Base-by-base conservation (phyloP, 2,113 vertebrate species). In the Lophochroa leadbeateri region DNA sequence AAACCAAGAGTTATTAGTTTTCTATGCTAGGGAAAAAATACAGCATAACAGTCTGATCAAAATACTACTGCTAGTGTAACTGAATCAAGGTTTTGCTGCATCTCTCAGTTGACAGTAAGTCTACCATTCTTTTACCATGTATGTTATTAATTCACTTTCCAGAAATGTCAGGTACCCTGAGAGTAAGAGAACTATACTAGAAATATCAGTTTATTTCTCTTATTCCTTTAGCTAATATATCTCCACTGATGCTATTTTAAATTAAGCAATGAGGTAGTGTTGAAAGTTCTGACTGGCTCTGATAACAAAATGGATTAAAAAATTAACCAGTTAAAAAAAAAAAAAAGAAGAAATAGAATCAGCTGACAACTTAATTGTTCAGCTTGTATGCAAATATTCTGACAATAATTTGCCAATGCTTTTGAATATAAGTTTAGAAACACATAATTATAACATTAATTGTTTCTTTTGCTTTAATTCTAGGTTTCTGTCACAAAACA, bases 401-500 rank as follows among this genome's bases (percentile, higher is more conserved):
- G 80, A 96, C 87, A 97, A 97, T 92, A 94, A 94, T 91, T 55
- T 80, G 90, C 75, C 76, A 84, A 82, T 95, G 88, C 91, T 74
- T 79, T 93, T 92, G 79, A 96, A 88, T 92, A 81, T 94, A 92
- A 87, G 83, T 90, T 95, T 86, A 91, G 90, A 94, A 90, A 96
- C 35, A 88, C 79, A 64, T 92, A 80, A 91, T 93, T 97, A 96
- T 95, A 96, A 95, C 85, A 93, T 96, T 96, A 97, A 95, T 97
- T 97, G 92, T 96, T 97, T 94, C 96, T 96, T 85, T 50, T 90
- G 63, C 94, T 96, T 94, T 97, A 97, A 97, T 97, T 96, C 88
- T 93, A 96, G 77, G 92, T 96, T 97, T 97, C 94, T 97, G 95
- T 97, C 96, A 96, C 92, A 96, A 97, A 97, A 91, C 88, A 97